A percentile compares a stretch with the other conserved stretches of the same genome.
phyloP scores from a whole-genome alignment of 2,113 vertebrate genomes.

The Neoarius graeffei region DNA sequence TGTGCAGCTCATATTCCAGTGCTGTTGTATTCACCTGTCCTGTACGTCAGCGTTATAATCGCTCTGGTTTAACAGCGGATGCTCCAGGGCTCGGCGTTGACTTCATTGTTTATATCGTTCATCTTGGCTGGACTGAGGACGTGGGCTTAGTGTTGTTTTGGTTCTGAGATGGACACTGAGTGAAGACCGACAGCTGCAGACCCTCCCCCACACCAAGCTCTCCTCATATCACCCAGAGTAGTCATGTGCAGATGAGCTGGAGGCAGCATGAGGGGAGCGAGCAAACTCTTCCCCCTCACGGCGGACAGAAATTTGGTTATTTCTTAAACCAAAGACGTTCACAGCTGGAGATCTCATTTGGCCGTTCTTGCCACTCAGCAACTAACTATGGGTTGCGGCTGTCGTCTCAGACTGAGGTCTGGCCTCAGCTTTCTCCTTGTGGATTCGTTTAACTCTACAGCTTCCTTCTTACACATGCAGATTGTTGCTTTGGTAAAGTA shows the following conservation, averaged over 20 bases:
- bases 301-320: background rate
- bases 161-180: constrained; percentile 54
- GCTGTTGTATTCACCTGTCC: constrained; percentile 33
- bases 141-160: constrained; percentile 41
- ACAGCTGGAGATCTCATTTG: background rate
- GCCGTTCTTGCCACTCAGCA: background rate
- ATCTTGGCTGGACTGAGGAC: constrained; percentile 38
- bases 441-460: background rate
- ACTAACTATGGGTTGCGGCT: background rate
- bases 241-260: constrained; percentile 8
- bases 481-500: background rate
- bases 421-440: background rate
- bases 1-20: constrained; percentile 25
- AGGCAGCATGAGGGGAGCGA: background rate
- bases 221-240: constrained; percentile 44
- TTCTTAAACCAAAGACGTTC: background rate
- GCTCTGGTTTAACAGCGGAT: constrained; percentile 17
- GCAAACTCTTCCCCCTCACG: background rate
- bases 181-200: constrained; percentile 64
- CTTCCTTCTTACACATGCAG: background rate
- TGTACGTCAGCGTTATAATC: constrained; percentile 33
- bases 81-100: constrained; percentile 2
- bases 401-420: background rate
- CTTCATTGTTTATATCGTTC: constrained; percentile 24
- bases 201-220: constrained; percentile 42